Evolutionary conservation across 2,113 vertebrate species (phyloP).

Genomic region (Stictonetta naevosa): DNA sequence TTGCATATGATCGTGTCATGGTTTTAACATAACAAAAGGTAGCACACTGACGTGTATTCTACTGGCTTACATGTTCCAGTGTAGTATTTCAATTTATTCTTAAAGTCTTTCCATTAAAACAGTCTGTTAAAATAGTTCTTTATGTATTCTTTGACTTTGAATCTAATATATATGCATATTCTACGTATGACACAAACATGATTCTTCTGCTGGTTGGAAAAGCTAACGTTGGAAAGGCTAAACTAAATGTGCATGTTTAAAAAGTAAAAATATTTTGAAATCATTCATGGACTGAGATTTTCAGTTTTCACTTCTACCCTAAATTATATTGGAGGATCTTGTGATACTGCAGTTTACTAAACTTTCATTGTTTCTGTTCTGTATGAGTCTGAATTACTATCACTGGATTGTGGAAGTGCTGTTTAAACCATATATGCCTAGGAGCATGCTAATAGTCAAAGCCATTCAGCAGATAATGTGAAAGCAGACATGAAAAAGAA

Average conservation of each 20-base stretch:
- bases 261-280: not conserved
- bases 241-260: not conserved
- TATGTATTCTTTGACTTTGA: not conserved
- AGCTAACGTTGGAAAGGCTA: not conserved
- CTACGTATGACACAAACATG: fast-evolving
- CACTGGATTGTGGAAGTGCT: not conserved
- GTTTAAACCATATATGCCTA: not conserved
- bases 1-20: not conserved
- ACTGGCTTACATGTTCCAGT: not conserved
- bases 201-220: not conserved
- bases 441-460: not conserved
- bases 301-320: not conserved
- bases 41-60: not conserved
- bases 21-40: not conserved
- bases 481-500: not conserved
- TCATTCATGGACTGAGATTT: not conserved
- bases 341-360: not conserved
- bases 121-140: not conserved
- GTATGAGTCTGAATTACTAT: not conserved
- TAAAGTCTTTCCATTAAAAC: not conserved
- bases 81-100: not conserved
- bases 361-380: not conserved
- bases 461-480: not conserved
- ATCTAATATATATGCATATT: not conserved
- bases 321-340: not conserved